These are phyloP conservation scores for Sinelater perroti DNA, from an alignment of 2,888 invertebrate species.

Conservation along the genomic window DNA sequence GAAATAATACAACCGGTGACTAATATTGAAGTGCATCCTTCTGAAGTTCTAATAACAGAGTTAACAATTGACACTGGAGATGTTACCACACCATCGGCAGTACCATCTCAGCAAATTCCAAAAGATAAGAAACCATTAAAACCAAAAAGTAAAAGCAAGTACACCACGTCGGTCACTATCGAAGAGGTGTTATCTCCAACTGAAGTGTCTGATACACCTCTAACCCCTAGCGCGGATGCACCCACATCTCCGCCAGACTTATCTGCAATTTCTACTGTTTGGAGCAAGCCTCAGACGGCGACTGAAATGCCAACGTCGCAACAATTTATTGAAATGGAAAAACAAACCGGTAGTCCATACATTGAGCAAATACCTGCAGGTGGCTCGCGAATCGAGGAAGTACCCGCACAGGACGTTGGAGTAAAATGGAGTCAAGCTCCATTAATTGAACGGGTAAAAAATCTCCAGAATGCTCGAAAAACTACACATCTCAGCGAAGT, in stretches of 20 bases:
- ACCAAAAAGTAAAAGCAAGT: constrained; percentile 55
- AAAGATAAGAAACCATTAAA: constrained; percentile 39
- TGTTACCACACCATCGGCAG: constrained; percentile 3
- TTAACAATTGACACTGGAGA: constrained; percentile 25
- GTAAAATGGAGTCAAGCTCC: constrained; percentile 65
- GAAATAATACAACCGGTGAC: constrained; percentile 14
- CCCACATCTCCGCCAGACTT: constrained; percentile 53
- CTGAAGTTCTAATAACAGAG: constrained; percentile 25
- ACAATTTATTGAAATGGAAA: constrained; percentile 51
- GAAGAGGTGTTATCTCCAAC: constrained; percentile 64
- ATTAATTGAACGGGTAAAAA: constrained; percentile 66
- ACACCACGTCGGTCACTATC: constrained; percentile 63
- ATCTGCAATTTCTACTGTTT: constrained; percentile 46
- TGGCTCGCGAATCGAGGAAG: neutral
- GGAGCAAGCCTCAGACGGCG: constrained; percentile 42
- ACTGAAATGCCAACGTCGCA: constrained; percentile 44
- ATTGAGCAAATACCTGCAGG: no score
- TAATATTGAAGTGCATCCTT: constrained; percentile 25
- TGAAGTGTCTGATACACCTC: constrained; percentile 60
- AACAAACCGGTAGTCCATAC: constrained; percentile 22
- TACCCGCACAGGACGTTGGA: constrained; percentile 51
- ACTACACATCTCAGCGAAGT: constrained; percentile 69
- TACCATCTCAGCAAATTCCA: neutral
- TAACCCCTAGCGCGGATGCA: constrained; percentile 62
- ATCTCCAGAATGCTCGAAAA: constrained; percentile 64